Evolutionary conservation across 1,140 invertebrate species (phyloP).

Genomic region (Zophobas atratus): DNA sequence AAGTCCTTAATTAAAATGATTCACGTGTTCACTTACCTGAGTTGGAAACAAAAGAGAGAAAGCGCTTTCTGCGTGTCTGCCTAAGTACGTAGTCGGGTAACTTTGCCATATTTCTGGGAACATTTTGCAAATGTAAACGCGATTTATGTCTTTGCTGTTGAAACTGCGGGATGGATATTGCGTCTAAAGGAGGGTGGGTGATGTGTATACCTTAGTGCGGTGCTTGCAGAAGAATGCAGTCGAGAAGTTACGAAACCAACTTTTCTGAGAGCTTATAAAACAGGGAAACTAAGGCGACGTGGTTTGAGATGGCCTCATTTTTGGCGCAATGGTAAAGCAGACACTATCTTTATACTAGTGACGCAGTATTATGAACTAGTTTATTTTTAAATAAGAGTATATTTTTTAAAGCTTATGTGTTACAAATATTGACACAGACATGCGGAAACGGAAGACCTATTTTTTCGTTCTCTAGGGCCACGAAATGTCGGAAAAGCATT

Average conservation of each 20-base stretch:
- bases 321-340: no score
- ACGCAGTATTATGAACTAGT: not conserved
- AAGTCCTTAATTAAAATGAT: slow-evolving; percentile 48
- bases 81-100: slow-evolving; percentile 35
- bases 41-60: slow-evolving; percentile 34
- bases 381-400: no score
- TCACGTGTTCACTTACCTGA: slow-evolving; percentile 44
- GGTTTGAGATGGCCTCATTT: no score
- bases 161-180: slow-evolving; percentile 25
- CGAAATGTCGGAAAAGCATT: no score
- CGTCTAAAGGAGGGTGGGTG: slow-evolving; percentile 22
- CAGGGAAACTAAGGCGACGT: not conserved
- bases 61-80: slow-evolving; percentile 20
- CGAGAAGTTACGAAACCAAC: not conserved
- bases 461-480: no score
- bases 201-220: slow-evolving; percentile 19
- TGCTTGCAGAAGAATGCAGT: slow-evolving; percentile 38
- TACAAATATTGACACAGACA: no score
- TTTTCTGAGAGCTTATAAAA: slow-evolving; percentile 20
- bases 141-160: slow-evolving; percentile 25
- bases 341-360: not conserved
- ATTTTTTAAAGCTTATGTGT: no score
- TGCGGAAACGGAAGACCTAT: no score
- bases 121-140: slow-evolving; percentile 32
- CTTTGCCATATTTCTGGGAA: slow-evolving; percentile 42